Percentiles rank a stretch among this genome's conserved stretches.
Conservation (phyloP, 2,888 invertebrate genomes). For the Smittia aterrima region DNA sequence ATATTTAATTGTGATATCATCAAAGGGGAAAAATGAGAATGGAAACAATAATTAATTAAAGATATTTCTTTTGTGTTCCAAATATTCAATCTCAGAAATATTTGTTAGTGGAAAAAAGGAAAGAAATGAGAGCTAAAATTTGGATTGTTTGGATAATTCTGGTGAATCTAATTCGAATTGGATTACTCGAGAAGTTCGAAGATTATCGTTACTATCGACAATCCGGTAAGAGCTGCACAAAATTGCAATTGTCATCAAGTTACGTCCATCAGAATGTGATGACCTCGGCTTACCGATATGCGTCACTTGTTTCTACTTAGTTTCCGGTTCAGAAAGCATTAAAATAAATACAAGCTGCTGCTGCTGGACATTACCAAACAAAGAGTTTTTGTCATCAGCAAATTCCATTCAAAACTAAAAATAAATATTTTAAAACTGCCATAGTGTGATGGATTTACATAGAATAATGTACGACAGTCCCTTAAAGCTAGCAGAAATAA, state of each 20-base stretch:
- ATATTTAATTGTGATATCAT: not conserved
- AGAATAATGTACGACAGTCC: too few relatives aligned
- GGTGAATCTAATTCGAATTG: not conserved
- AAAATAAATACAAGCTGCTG: conserved; percentile 28
- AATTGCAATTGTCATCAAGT: not conserved
- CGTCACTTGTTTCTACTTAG: conserved; percentile 32
- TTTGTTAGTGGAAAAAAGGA: not conserved
- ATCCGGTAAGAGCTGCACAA: not conserved
- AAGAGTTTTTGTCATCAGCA: conserved; percentile 22
- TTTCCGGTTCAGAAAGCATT: conserved; percentile 39
- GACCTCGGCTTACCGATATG: conserved; percentile 14
- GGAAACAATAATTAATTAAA: not conserved
- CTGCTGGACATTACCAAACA: conserved; percentile 19
- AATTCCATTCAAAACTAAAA: conserved; percentile 17
- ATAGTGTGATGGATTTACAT: not conserved
- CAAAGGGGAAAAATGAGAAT: not conserved
- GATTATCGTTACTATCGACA: not conserved
- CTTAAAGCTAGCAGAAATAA: too few relatives aligned
- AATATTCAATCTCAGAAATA: not conserved
- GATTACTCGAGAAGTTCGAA: conserved; percentile 16
- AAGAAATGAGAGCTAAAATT: not conserved
- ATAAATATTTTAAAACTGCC: not conserved
- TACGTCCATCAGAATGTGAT: too few relatives aligned
- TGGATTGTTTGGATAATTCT: not conserved
- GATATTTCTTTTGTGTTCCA: not conserved